phyloP scores from a whole-genome alignment of 92 coral and sea anemone genomes.

The Porites evermanni region DNA sequence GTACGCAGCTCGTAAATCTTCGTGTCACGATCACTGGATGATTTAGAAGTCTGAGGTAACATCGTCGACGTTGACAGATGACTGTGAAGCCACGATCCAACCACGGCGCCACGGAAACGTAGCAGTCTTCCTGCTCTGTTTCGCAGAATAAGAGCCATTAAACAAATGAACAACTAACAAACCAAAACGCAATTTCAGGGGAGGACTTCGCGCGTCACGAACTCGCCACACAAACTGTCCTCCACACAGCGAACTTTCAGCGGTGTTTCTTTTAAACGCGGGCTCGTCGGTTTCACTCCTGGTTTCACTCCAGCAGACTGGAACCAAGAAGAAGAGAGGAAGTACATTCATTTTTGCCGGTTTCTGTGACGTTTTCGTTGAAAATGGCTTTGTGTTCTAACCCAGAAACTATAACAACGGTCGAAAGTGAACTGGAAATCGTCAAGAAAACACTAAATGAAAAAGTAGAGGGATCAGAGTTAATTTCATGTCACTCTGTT shows the following conservation, averaged over 20 bases:
- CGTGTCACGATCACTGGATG: slow-evolving; percentile 15
- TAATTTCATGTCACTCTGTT: slow-evolving; percentile 82
- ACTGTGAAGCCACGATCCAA: slow-evolving; percentile 15
- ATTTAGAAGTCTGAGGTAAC: slow-evolving; percentile 23
- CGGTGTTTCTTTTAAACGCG: slow-evolving; percentile 4
- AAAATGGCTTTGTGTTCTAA: slow-evolving; percentile 69
- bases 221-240: background rate
- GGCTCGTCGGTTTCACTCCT: slow-evolving; percentile 2
- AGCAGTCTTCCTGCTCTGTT: background rate
- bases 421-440: slow-evolving; percentile 76
- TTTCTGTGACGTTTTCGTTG: background rate
- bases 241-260: background rate
- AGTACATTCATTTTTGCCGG: background rate
- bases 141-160: slow-evolving; percentile 21
- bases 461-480: slow-evolving; percentile 80
- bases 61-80: slow-evolving; percentile 31
- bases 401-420: slow-evolving; percentile 60
- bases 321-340: slow-evolving; percentile 1
- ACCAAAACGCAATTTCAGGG: background rate
- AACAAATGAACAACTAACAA: background rate
- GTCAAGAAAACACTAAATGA: slow-evolving; percentile 73
- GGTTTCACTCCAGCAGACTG: background rate
- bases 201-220: no score
- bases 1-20: slow-evolving; percentile 89
- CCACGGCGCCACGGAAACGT: background rate